Evolutionary conservation across 2,113 vertebrate genomes (phyloP).

Genomic region (Struthio camelus): DNA sequence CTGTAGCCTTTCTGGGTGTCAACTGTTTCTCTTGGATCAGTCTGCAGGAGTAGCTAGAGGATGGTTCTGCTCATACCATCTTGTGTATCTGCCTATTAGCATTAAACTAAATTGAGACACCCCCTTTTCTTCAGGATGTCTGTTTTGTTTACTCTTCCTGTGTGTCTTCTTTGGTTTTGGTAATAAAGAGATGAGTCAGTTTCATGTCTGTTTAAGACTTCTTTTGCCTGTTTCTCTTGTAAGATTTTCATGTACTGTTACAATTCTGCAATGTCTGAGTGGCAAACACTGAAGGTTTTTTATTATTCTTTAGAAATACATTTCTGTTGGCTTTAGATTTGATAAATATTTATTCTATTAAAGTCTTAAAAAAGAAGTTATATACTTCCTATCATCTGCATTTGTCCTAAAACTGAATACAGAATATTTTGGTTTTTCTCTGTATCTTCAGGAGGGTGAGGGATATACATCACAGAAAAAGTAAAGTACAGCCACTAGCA

Average conservation of each 20-base stretch:
- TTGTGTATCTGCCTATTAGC: not conserved
- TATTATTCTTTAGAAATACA: not conserved
- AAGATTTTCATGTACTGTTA: not conserved
- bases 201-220: slow-evolving; percentile 52
- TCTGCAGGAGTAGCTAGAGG: not conserved
- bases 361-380: no score
- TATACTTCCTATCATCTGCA: rapidly evolving
- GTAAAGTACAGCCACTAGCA: not conserved
- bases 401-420: not conserved
- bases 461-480: not conserved
- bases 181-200: slow-evolving; percentile 63
- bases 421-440: not conserved
- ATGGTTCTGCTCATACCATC: not conserved
- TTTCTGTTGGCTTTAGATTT: not conserved
- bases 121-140: slow-evolving; percentile 37
- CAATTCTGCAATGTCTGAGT: not conserved
- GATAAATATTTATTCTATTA: not conserved
- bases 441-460: not conserved
- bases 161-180: not conserved
- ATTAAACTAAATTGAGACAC: not conserved
- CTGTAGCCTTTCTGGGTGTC: rapidly evolving
- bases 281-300: not conserved
- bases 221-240: slow-evolving; percentile 18
- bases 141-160: not conserved
- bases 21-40: rapidly evolving